phyloP scores from a whole-genome alignment of 2,888 invertebrate genomes.

The Venusia cambrica region DNA sequence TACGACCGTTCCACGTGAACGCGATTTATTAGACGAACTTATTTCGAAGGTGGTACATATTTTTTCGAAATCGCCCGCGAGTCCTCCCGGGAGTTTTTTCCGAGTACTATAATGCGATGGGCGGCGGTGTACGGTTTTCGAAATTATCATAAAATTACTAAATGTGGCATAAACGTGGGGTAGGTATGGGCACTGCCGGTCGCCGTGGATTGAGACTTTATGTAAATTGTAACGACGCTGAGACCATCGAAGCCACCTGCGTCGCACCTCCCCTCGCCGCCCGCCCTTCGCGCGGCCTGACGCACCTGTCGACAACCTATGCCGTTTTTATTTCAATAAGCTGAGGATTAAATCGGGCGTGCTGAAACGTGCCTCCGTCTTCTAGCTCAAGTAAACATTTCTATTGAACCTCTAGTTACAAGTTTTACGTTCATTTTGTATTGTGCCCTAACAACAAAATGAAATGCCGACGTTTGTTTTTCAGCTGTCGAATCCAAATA shows the following conservation, averaged over 20 bases:
- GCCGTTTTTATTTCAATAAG: slow-evolving; percentile 81
- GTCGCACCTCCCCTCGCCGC: slow-evolving; percentile 47
- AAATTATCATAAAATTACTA: slow-evolving; percentile 82
- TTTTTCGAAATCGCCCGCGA: slow-evolving; percentile 57
- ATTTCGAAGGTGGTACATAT: slow-evolving; percentile 67
- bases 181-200: slow-evolving; percentile 73
- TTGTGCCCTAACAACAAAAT: too few relatives aligned
- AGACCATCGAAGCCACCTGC: slow-evolving; percentile 80
- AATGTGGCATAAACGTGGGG: slow-evolving; percentile 81
- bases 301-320: slow-evolving; percentile 80
- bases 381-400: slow-evolving; percentile 42
- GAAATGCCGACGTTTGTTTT: too few relatives aligned
- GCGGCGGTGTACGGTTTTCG: slow-evolving; percentile 78
- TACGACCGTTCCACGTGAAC: slow-evolving; percentile 64
- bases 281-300: slow-evolving; percentile 42
- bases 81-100: slow-evolving; percentile 64
- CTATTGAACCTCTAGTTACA: too few relatives aligned
- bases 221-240: slow-evolving; percentile 81
- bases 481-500: too few relatives aligned
- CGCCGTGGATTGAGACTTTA: slow-evolving; percentile 80
- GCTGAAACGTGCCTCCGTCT: slow-evolving; percentile 59
- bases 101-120: slow-evolving; percentile 82
- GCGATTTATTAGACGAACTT: slow-evolving; percentile 76
- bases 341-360: slow-evolving; percentile 78
- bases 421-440: too few relatives aligned